Evolutionary conservation across 2,888 invertebrate genomes (phyloP), one percentile per base, ranked within the genome.

Genomic region (Pristionchus exspectatus): DNA sequence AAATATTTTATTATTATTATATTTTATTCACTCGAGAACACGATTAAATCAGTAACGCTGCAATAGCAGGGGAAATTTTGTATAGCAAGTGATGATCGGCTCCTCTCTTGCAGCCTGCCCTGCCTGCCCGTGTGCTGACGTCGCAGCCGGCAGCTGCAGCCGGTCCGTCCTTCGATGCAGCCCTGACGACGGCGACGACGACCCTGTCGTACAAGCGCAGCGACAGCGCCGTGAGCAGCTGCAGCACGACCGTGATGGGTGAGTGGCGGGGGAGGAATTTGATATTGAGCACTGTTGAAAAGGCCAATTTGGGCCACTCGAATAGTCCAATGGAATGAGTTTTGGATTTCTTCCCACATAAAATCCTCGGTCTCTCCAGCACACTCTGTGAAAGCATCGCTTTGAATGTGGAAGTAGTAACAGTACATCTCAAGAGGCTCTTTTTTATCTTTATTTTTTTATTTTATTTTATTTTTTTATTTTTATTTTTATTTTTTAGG

Each of bases 181-280:
- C 56, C 14, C 21, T 27, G 18, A 44, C 56, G 18, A 44, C 38
- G 33, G 44, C 77, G 33, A 33, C 77, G 77, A 44, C 81, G 14
- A 81, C 44, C 16, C 72, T 72, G 30, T 44, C 77, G n/a, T 77
- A 77, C 44, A 77, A 77, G 59, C 3, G 84, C 7, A 84, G 59
- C 30, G 44, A 66, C 86, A 38, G 44, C 44, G 86, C 38, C 38
- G 66, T 86, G 44, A 69, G 63, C 86, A 86, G 66, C 86, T 59
- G 84, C 84, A 84, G 84, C 59, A 59, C 56, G 10, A 59, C 54
- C 27, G 84, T 63, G 38, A 69, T 66, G 66, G 69, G 66, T 63
- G 66, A 66, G 66, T 38, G 63, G 66, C n/a, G 69, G 24, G 72
- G 33, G 33, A 16, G 16, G 24, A 4, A 9, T 27, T n/a, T 38